Conservation (phyloP, 2,113 vertebrate species). For the Cynopterus brachyotis region DNA sequence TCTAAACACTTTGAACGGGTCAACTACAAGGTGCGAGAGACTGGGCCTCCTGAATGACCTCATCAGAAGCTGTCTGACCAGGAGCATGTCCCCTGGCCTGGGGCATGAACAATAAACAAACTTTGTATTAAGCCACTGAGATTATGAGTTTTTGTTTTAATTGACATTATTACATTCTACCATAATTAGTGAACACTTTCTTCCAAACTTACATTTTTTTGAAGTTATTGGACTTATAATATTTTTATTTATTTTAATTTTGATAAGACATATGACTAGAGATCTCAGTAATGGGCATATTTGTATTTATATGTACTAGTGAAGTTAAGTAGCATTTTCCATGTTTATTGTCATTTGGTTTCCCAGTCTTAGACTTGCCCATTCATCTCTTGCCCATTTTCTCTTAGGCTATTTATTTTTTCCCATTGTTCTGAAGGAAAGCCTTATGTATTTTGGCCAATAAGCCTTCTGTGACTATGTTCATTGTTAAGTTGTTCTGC, state of each 20-base stretch:
- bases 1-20: neutral
- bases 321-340: slow-evolving; percentile 26
- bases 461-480: neutral
- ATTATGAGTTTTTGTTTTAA: neutral
- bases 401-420: slow-evolving; percentile 25
- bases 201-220: neutral
- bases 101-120: neutral
- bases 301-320: neutral
- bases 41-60: neutral
- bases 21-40: neutral
- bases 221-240: neutral
- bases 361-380: neutral
- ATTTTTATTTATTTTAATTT: slow-evolving; percentile 1
- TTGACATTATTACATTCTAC: neutral
- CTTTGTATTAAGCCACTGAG: neutral
- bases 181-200: neutral
- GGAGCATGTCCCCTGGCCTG: neutral
- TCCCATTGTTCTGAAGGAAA: slow-evolving; percentile 40
- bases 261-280: neutral
- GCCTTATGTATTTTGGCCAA: slow-evolving; percentile 34
- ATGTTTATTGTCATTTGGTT: slow-evolving; percentile 14
- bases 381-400: slow-evolving; percentile 49
- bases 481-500: slow-evolving; percentile 35
- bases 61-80: neutral
- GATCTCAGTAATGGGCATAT: neutral